Percentiles rank a stretch among this genome's conserved stretches.
These are phyloP conservation scores for Nematopogon swammerdamellus DNA, from an alignment of 2,888 invertebrate species.

Conservation along the genomic window DNA sequence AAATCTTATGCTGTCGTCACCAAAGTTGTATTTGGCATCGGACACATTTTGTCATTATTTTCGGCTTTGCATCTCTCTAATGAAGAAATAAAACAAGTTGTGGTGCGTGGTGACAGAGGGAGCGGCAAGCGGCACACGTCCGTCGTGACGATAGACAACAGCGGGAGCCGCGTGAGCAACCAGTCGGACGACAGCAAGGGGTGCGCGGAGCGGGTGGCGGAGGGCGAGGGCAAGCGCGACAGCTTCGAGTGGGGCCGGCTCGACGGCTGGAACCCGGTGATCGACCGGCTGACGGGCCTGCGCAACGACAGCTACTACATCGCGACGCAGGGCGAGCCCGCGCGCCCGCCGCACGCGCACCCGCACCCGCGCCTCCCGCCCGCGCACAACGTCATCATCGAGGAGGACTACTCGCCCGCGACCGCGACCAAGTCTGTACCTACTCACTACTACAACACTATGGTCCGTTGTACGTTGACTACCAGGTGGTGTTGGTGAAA, in stretches of 20 bases:
- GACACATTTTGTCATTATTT: too few relatives aligned
- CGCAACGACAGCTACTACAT: conserved; percentile 92
- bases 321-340: conserved; percentile 63
- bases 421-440: conserved; percentile 19
- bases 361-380: conserved; percentile 45
- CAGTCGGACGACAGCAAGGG: conserved; percentile 51
- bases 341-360: conserved; percentile 25
- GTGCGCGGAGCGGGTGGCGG: conserved; percentile 42
- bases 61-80: too few relatives aligned
- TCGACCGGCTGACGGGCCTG: conserved; percentile 79
- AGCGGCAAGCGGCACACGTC: conserved; percentile 43
- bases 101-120: conserved; percentile 24
- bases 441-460: too few relatives aligned
- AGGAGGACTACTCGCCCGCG: conserved; percentile 60
- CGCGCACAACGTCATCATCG: conserved; percentile 61
- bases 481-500: too few relatives aligned
- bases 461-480: too few relatives aligned
- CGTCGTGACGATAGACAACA: conserved; percentile 48
- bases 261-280: conserved; percentile 81
- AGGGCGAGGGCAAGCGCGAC: conserved; percentile 45
- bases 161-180: conserved; percentile 48
- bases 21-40: too few relatives aligned
- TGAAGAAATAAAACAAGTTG: too few relatives aligned
- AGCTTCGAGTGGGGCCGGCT: conserved; percentile 59
- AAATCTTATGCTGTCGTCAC: too few relatives aligned